Base-by-base conservation (phyloP, 37 sponge, comb jelly and placozoan species). In the Geodia barretti region DNA sequence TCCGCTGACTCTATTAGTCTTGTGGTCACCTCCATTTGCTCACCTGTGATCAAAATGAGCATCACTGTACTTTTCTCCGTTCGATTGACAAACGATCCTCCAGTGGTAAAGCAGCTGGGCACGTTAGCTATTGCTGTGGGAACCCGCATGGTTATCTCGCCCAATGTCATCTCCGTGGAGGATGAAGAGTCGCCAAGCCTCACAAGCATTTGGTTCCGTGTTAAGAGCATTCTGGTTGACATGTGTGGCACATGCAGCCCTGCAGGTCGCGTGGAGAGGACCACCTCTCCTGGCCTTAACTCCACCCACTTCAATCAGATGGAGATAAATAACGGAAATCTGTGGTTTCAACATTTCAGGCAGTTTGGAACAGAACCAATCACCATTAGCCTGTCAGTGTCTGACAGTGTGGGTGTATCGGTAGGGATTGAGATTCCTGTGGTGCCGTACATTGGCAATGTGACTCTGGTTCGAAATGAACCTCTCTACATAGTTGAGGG, bases 341-440 rank as follows among this genome's bases (percentile, higher is more conserved):
- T 87, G 21, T 38, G 26, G 3, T 87, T 87, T 39, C 88, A 87
- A 37, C 88, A 87, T 65, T 81, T 62, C 26, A 43, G 32, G 0
- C 5, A 25, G 0, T 70, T 34, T 41, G 58, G 62, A 2, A 39
- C 38, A 17, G 59, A 30, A 11, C 70, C 60, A 11, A 30, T 26
- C 58, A 61, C 35, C 28, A 64, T 80, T 2, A 5, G 66, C 29
- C 23, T 74, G 23, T 39, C 29, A 33, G 72, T 80, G 14, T 1
- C 28, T 1, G 32, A 40, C 8, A 58, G 17, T 11, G 5, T 36
- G 0, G 64, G 65, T 17, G 26, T 2, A 24, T 35, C 77, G 2
- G 36, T 70, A 4, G 24, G 30, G 24, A 41, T 47, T 11, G 9
- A 24, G 43, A 41, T 70, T 41, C 32, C 29, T 21, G 77, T 87